Evolutionary conservation across 2,797 vertebrate genomes (phyloP).

Genomic region (Eremophila alpestris): DNA sequence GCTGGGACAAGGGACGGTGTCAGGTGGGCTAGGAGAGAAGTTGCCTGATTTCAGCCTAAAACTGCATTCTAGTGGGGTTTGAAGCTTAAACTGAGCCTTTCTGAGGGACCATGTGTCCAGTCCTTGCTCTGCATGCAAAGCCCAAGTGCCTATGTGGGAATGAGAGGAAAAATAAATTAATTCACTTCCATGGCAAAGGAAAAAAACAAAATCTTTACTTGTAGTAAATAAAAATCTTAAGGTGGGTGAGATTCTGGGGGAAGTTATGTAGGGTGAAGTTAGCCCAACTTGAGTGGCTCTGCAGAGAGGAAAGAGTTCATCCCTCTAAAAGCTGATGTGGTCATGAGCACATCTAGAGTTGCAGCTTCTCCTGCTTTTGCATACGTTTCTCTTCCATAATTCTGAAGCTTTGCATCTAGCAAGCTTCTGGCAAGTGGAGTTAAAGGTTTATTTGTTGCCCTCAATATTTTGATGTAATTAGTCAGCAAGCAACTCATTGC

Average conservation of each 20-base stretch:
- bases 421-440: conserved; percentile 33
- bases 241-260: neutral
- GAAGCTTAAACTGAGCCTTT: neutral
- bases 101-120: fast-evolving
- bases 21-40: neutral
- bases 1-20: neutral
- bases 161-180: neutral
- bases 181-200: neutral
- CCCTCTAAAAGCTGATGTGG: neutral
- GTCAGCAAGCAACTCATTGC: neutral
- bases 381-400: fast-evolving
- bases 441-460: conserved; percentile 45
- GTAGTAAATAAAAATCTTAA: neutral
- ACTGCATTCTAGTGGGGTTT: neutral
- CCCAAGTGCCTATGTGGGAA: fast-evolving
- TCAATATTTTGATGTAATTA: conserved; percentile 58
- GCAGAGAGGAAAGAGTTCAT: neutral
- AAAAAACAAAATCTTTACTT: neutral
- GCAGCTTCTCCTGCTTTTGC: neutral
- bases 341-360: fast-evolving
- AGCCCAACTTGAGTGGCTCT: neutral
- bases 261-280: neutral
- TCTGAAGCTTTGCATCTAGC: neutral
- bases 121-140: neutral
- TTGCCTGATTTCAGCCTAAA: neutral